Percentiles rank a stretch among this genome's conserved stretches.
Conservation (phyloP, 2,888 invertebrate genomes). For the Parochlus steinenii region DNA sequence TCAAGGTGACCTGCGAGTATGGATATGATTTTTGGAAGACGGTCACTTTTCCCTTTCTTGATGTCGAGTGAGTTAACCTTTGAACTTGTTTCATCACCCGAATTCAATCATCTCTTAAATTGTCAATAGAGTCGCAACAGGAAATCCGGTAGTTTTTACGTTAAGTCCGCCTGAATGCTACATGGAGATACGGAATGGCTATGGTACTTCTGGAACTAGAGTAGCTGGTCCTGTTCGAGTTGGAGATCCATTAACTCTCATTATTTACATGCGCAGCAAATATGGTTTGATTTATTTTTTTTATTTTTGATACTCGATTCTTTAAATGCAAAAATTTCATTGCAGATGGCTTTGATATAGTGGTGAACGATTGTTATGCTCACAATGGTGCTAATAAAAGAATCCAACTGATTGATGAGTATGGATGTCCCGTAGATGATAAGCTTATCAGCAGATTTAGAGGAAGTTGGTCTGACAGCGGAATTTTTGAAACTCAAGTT, state of each 20-base stretch:
- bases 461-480: slow-evolving; percentile 83
- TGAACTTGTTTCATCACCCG: slow-evolving; percentile 1
- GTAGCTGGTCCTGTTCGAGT: slow-evolving; percentile 76
- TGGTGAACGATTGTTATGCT: slow-evolving; percentile 85
- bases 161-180: slow-evolving; percentile 87
- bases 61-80: slow-evolving; percentile 84
- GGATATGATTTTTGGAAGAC: slow-evolving; percentile 96
- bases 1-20: slow-evolving; percentile 90
- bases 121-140: slow-evolving; percentile 64
- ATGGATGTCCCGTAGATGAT: slow-evolving; percentile 85
- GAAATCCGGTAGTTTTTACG: slow-evolving; percentile 86
- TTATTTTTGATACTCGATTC: slow-evolving; percentile 1
- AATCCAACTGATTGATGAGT: slow-evolving; percentile 82
- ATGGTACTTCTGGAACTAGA: slow-evolving; percentile 69
- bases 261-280: slow-evolving; percentile 89
- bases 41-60: slow-evolving; percentile 84
- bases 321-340: slow-evolving; percentile 15
- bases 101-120: slow-evolving; percentile 1
- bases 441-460: slow-evolving; percentile 82
- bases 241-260: slow-evolving; percentile 79
- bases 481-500: slow-evolving; percentile 83
- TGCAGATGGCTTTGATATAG: slow-evolving; percentile 85
- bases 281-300: slow-evolving; percentile 47
- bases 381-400: slow-evolving; percentile 86
- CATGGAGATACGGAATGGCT: slow-evolving; percentile 88